phyloP scores from a whole-genome alignment of 2,888 invertebrate species.

The Acanthosepion esculentum region DNA sequence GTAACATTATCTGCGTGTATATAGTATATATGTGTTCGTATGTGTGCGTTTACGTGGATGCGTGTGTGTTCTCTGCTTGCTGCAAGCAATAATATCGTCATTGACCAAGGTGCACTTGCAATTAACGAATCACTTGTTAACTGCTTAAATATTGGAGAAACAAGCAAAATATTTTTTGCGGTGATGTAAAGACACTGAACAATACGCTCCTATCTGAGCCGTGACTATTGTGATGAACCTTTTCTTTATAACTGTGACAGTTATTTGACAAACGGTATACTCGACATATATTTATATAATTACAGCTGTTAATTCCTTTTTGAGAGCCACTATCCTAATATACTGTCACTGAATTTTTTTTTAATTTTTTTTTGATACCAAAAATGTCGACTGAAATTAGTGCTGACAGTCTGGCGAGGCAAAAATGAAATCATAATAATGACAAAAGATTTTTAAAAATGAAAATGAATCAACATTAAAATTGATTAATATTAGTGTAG shows the following conservation, averaged over 20 bases:
- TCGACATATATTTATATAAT: not conserved
- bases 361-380: not conserved
- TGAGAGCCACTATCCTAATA: not conserved
- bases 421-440: not conserved
- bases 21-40: too few relatives aligned
- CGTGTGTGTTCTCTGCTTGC: not conserved
- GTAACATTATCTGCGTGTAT: too few relatives aligned
- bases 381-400: not conserved
- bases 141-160: not conserved
- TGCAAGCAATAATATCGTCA: not conserved
- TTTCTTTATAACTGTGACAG: not conserved
- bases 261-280: not conserved
- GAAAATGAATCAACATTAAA: not conserved
- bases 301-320: not conserved
- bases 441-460: not conserved
- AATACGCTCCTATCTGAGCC: not conserved
- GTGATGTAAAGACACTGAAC: not conserved
- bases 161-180: not conserved
- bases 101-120: not conserved
- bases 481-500: not conserved
- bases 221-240: not conserved
- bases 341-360: too few relatives aligned
- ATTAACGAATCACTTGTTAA: not conserved
- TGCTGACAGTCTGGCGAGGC: not conserved
- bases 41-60: not conserved